phyloP scores from a whole-genome alignment of 2,888 invertebrate genomes.

The Patella depressa region DNA sequence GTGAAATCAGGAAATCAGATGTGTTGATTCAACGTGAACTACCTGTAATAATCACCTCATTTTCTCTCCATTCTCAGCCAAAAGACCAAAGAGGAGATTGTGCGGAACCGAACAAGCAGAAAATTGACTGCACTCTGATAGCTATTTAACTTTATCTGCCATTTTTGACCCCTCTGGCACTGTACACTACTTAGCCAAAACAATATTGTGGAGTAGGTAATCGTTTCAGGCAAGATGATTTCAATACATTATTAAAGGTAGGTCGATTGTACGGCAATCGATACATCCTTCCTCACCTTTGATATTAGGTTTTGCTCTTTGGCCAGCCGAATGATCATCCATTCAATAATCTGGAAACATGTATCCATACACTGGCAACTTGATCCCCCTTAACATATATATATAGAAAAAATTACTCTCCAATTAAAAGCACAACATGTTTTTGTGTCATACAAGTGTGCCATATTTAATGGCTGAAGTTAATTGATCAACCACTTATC shows the following conservation, averaged over 20 bases:
- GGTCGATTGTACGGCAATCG: background rate
- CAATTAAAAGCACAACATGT: too few relatives aligned
- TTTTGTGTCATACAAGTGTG: too few relatives aligned
- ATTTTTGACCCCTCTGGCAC: background rate
- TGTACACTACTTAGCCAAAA: constrained; percentile 4
- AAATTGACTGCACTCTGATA: constrained; percentile 4
- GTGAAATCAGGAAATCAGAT: constrained; percentile 7
- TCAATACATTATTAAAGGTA: background rate
- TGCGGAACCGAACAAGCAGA: constrained; percentile 1
- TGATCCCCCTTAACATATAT: too few relatives aligned
- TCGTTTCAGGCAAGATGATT: background rate
- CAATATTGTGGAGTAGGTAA: background rate
- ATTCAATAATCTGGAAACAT: background rate
- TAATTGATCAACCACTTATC: too few relatives aligned
- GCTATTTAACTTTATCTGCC: background rate
- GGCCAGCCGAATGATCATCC: background rate
- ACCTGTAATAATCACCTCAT: constrained; percentile 9
- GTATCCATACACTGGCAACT: background rate
- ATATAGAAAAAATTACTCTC: too few relatives aligned
- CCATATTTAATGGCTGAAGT: too few relatives aligned
- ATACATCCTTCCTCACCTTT: constrained; percentile 2
- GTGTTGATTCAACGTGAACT: constrained; percentile 7
- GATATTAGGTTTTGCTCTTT: background rate
- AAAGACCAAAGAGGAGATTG: constrained; percentile 7
- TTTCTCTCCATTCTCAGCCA: background rate